These are phyloP conservation scores for Leptinotarsa peninsularis DNA, from an alignment of 2,888 invertebrate species.

Conservation along the genomic window DNA sequence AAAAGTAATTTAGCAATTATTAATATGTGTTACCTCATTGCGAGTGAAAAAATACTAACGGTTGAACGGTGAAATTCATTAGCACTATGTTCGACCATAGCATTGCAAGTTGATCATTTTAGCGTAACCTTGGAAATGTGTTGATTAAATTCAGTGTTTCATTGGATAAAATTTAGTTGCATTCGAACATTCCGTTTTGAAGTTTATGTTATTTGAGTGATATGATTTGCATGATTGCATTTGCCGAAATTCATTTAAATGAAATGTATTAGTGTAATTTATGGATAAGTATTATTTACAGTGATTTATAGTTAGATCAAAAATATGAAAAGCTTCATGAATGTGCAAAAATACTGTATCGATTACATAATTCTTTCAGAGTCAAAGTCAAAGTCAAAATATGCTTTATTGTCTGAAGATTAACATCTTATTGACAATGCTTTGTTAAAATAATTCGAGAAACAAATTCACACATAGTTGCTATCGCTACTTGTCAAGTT, in stretches of 20 bases:
- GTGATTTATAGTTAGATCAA: background rate
- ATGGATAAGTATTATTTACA: background rate
- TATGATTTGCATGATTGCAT: background rate
- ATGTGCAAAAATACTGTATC: background rate
- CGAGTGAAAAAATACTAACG: conserved; percentile 17
- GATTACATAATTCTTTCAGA: background rate
- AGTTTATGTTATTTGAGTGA: background rate
- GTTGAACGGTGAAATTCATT: conserved; percentile 22
- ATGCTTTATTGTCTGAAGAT: too few relatives aligned
- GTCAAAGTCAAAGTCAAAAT: background rate
- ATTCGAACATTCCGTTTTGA: background rate
- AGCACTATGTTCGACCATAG: background rate
- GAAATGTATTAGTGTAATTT: background rate
- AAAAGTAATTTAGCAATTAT: conserved; percentile 16
- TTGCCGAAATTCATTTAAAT: background rate
- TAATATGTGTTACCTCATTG: conserved; percentile 18
- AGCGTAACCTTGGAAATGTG: conserved; percentile 17
- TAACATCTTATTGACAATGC: too few relatives aligned
- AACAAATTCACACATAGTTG: too few relatives aligned
- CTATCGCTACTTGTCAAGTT: too few relatives aligned
- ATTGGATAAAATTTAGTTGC: background rate
- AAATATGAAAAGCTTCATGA: background rate
- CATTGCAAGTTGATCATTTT: conserved; percentile 18
- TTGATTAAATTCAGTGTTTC: conserved; percentile 4
- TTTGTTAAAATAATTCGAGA: too few relatives aligned